These are phyloP conservation scores for Cuculus canorus DNA, from an alignment of 2,797 vertebrate species.

Conservation along the genomic window DNA sequence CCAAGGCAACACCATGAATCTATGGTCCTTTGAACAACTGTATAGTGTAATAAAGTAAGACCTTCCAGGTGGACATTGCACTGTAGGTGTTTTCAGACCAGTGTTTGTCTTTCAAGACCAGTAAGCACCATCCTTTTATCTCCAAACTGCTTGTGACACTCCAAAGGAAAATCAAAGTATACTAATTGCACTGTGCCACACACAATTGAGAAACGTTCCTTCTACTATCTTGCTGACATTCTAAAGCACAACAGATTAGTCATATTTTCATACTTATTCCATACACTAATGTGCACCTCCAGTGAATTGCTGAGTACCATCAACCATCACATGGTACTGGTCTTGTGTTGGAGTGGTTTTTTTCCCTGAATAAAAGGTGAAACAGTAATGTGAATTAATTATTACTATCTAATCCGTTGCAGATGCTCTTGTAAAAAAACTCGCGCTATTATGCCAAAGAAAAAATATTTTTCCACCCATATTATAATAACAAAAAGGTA, in stretches of 20 bases:
- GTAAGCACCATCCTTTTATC: neutral
- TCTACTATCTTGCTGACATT: neutral
- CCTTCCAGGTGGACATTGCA: neutral
- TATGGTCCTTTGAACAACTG: neutral
- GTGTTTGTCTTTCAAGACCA: conserved; percentile 9
- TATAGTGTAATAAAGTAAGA: neutral
- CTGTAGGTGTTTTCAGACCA: neutral
- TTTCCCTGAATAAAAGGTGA: neutral
- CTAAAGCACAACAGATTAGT: neutral
- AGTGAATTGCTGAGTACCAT: neutral
- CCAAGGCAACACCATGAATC: neutral
- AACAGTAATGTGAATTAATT: neutral
- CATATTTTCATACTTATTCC: neutral
- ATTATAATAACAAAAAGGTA: neutral
- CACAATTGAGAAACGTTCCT: neutral
- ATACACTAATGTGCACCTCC: neutral
- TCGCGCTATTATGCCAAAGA: neutral
- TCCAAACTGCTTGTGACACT: neutral
- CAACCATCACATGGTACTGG: neutral
- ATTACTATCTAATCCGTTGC: neutral
- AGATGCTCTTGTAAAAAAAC: neutral
- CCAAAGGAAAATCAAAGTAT: neutral
- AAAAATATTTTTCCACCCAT: neutral
- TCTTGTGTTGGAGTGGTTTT: neutral
- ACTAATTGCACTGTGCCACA: neutral